phyloP scores from a whole-genome alignment of 2,113 vertebrate genomes.

The Eonycteris spelaea region DNA sequence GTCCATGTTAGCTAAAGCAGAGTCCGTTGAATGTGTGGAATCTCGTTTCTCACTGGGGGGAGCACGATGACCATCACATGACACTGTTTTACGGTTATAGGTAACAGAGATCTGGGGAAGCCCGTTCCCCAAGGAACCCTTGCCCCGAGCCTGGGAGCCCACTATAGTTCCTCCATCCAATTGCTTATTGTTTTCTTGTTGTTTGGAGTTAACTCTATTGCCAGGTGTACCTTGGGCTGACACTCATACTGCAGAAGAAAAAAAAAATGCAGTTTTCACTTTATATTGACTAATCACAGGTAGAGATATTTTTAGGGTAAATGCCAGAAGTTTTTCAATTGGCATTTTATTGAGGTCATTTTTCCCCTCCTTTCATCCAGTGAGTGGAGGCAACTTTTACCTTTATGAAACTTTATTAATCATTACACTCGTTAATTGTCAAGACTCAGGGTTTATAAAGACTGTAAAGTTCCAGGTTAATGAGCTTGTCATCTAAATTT shows the following conservation, averaged over 20 bases:
- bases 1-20: neutral
- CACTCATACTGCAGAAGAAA: neutral
- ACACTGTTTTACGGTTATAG: neutral
- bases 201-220: neutral
- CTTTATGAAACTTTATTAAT: neutral
- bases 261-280: neutral
- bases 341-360: neutral
- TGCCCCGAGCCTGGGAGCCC: neutral
- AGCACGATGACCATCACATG: accelerated
- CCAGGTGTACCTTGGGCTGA: neutral
- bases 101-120: neutral
- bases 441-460: neutral
- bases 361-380: neutral
- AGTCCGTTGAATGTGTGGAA: neutral
- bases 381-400: neutral
- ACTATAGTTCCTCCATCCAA: neutral
- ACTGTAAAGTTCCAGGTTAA: neutral
- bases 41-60: neutral
- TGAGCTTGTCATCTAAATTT: neutral
- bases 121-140: accelerated
- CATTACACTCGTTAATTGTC: neutral
- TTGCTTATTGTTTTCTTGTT: neutral
- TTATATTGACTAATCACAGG: neutral
- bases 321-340: neutral
- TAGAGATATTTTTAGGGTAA: neutral